Percentiles rank a stretch among this genome's conserved stretches.
Evolutionary conservation across 2,888 invertebrate genomes (phyloP).

Genomic region (Clivina fossor): DNA sequence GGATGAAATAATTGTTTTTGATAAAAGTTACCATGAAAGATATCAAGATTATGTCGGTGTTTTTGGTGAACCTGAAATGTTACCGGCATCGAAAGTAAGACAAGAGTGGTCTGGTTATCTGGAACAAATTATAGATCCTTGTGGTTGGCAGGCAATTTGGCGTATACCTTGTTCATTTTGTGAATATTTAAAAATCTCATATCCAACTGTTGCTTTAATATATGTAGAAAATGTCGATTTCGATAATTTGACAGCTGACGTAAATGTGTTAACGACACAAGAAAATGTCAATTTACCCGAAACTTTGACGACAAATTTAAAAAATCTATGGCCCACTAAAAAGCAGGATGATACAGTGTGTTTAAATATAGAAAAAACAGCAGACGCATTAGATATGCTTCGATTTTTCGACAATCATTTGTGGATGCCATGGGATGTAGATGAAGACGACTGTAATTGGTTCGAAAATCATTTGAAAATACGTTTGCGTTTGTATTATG

Average conservation of each 20-base stretch:
- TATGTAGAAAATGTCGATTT: constrained; percentile 61
- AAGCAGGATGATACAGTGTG: constrained; percentile 60
- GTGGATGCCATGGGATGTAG: constrained; percentile 72
- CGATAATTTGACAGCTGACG: constrained; percentile 58
- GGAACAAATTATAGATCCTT: constrained; percentile 64
- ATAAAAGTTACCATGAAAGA: constrained; percentile 61
- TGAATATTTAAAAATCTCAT: constrained; percentile 64
- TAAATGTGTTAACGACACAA: constrained; percentile 58
- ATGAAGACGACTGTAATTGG: constrained; percentile 64
- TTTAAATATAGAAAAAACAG: constrained; percentile 62
- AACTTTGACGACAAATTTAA: constrained; percentile 45
- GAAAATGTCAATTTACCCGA: constrained; percentile 52
- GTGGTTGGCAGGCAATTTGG: constrained; percentile 72
- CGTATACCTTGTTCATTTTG: constrained; percentile 67
- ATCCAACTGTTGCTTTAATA: constrained; percentile 65
- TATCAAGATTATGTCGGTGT: constrained; percentile 58
- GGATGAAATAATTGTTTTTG: constrained; percentile 60
- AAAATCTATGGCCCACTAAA: constrained; percentile 65
- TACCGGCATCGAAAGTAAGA: constrained; percentile 56
- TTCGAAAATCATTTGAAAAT: constrained; percentile 57
- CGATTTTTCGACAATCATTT: constrained; percentile 67
- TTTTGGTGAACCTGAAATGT: constrained; percentile 50
- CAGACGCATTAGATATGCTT: constrained; percentile 65
- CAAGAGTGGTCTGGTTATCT: constrained; percentile 60
- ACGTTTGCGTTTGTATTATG: constrained; percentile 60